Evolutionary conservation across 1,140 invertebrate species (phyloP).

Genomic region (Hylyphantes graminicola): DNA sequence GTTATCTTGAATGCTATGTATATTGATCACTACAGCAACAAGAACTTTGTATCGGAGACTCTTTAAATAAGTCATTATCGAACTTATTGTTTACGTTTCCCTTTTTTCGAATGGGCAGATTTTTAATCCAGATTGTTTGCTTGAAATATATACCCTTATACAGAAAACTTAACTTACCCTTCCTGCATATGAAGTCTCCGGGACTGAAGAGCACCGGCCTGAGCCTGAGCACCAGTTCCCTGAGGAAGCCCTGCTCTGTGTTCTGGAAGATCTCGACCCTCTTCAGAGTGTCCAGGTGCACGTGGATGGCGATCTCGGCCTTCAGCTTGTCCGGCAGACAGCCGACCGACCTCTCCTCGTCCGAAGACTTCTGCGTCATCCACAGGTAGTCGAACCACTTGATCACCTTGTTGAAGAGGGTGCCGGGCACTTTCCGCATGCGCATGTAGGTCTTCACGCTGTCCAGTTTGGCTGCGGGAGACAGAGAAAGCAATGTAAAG

Average conservation of each 20-base stretch:
- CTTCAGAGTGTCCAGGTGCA: constrained; percentile 97
- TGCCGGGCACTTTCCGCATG: constrained; percentile 92
- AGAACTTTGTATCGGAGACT: too few relatives aligned
- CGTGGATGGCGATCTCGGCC: constrained; percentile 98
- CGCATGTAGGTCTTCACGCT: constrained; percentile 99
- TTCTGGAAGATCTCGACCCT: constrained; percentile 99
- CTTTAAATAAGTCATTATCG: too few relatives aligned
- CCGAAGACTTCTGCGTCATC: constrained; percentile 97
- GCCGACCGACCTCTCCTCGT: constrained; percentile 94
- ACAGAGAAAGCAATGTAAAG: constrained; percentile 58
- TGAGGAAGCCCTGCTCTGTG: constrained; percentile 97
- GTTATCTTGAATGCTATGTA: too few relatives aligned
- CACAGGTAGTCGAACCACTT: constrained; percentile 99
- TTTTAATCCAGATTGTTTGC: too few relatives aligned
- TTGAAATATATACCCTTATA: too few relatives aligned
- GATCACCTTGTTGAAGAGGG: constrained; percentile 97
- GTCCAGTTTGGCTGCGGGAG: constrained; percentile 91
- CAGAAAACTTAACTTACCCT: constrained; percentile 77
- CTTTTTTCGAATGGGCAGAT: too few relatives aligned
- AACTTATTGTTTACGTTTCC: too few relatives aligned
- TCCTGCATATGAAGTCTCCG: constrained; percentile 98
- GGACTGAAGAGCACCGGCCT: constrained; percentile 97
- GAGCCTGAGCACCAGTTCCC: constrained; percentile 93
- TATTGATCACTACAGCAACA: too few relatives aligned
- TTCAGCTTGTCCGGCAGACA: constrained; percentile 97